Percentiles rank a stretch among this genome's conserved stretches.
Conservation (phyloP, 2,888 invertebrate species). For the Eupithecia subfuscata region DNA sequence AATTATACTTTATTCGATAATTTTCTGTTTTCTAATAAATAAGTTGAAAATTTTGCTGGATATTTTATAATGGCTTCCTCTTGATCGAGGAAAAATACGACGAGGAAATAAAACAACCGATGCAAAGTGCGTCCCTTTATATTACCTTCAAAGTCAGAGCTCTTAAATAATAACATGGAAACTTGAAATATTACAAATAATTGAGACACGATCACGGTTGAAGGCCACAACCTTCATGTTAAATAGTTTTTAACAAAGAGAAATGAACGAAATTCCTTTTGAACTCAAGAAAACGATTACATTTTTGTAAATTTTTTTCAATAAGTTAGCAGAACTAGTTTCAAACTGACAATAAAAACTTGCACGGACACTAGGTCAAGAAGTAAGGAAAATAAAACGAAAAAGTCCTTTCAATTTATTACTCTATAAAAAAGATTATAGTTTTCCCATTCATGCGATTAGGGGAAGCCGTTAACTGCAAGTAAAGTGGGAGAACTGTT, state of each 20-base stretch:
- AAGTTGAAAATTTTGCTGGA: background rate
- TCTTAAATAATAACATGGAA: no score
- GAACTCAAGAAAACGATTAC: no score
- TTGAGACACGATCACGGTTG: background rate
- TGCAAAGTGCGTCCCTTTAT: no score
- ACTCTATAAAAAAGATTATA: background rate
- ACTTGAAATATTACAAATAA: background rate
- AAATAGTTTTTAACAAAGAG: no score
- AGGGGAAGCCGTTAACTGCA: background rate
- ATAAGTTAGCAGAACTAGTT: no score
- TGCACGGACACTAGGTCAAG: no score
- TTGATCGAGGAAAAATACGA: background rate
- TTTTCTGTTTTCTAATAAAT: background rate
- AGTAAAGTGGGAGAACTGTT: background rate
- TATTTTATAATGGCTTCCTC: background rate
- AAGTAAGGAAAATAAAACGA: background rate
- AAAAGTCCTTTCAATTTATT: background rate
- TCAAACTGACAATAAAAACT: no score
- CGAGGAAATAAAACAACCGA: background rate
- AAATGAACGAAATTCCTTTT: no score
- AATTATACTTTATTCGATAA: background rate
- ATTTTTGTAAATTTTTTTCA: no score
- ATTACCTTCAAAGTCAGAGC: background rate
- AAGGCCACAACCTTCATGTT: no score
- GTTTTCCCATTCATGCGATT: background rate